A percentile compares a stretch with the other conserved stretches of the same genome.
Conservation (phyloP, 2,888 invertebrate genomes). For the Alviniconcha strummeri region DNA sequence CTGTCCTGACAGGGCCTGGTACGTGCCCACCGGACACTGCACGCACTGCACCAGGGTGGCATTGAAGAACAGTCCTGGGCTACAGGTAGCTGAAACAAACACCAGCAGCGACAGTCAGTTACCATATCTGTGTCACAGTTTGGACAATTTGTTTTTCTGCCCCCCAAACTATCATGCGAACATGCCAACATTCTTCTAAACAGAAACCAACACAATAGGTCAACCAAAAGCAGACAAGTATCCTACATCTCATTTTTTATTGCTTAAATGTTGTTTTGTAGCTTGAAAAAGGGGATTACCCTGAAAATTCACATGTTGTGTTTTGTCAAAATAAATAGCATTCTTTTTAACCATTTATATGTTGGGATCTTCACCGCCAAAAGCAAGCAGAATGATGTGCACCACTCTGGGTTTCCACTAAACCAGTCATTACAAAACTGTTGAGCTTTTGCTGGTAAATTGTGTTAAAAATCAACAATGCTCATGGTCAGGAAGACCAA, state of each 20-base stretch:
- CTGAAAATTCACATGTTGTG: too few relatives aligned
- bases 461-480: too few relatives aligned
- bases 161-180: too few relatives aligned
- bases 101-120: not conserved
- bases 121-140: not conserved
- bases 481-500: too few relatives aligned
- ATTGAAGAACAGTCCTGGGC: constrained; percentile 29
- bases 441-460: too few relatives aligned
- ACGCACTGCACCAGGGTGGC: constrained; percentile 3
- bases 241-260: not conserved
- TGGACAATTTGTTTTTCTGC: not conserved
- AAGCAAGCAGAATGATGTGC: too few relatives aligned
- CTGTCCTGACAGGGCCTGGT: constrained; percentile 13
- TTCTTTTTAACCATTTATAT: too few relatives aligned
- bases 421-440: too few relatives aligned
- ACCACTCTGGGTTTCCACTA: too few relatives aligned
- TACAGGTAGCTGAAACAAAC: constrained; percentile 30
- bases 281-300: not conserved
- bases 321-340: too few relatives aligned
- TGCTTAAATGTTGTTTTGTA: not conserved
- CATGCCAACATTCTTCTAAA: too few relatives aligned
- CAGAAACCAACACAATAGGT: not conserved
- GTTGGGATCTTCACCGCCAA: too few relatives aligned
- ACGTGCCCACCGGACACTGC: constrained; percentile 30
- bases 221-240: not conserved